These are phyloP conservation scores for Deladenus siricidicola DNA, from an alignment of 2,888 invertebrate species.

Conservation along the genomic window DNA sequence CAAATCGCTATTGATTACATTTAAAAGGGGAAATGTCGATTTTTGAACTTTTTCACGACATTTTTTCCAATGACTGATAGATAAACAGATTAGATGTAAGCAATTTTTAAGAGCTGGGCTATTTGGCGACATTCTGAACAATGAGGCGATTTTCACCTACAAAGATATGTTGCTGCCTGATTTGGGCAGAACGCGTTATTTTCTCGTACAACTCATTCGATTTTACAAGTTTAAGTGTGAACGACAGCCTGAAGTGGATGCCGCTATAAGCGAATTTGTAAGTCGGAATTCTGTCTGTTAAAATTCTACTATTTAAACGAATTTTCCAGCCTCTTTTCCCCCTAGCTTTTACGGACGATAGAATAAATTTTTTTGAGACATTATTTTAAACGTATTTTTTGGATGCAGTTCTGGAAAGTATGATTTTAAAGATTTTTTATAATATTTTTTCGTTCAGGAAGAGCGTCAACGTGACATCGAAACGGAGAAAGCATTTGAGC, in stretches of 20 bases:
- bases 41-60: no score
- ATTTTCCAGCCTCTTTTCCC: neutral
- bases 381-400: neutral
- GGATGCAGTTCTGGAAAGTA: neutral
- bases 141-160: slow-evolving; percentile 10
- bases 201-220: slow-evolving; percentile 7
- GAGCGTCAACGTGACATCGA: slow-evolving; percentile 5
- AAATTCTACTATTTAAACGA: neutral
- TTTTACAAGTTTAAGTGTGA: slow-evolving; percentile 17
- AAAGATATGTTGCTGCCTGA: slow-evolving; percentile 17
- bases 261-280: slow-evolving; percentile 2
- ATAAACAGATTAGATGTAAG: no score
- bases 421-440: neutral
- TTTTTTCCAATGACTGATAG: no score
- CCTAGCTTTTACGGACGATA: neutral
- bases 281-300: neutral
- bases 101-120: slow-evolving; percentile 11
- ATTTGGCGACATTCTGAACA: slow-evolving; percentile 14
- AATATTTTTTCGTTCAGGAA: slow-evolving; percentile 12
- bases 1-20: no score
- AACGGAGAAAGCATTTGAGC: slow-evolving; percentile 1
- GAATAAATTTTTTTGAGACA: neutral
- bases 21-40: no score
- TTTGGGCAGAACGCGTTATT: neutral
- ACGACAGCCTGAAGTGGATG: slow-evolving; percentile 2